Evolutionary conservation across 2,113 vertebrate species (phyloP).

Genomic region (Marmota monax): DNA sequence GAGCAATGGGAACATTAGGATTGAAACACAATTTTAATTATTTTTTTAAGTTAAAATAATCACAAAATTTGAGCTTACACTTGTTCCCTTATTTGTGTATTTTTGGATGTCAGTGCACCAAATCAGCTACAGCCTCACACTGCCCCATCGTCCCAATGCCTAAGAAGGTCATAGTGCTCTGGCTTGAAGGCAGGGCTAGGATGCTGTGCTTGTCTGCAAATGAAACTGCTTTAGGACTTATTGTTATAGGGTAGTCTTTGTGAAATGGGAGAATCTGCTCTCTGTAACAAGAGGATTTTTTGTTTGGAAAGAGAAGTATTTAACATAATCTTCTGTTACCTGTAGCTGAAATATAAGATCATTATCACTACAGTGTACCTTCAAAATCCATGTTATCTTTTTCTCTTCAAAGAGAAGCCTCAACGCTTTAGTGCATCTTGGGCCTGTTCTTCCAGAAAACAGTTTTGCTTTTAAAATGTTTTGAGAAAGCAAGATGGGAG

Average conservation of each 20-base stretch:
- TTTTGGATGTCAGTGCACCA: background rate
- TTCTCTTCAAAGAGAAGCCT: constrained; percentile 44
- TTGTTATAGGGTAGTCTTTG: background rate
- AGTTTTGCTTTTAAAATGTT: constrained; percentile 38
- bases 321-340: background rate
- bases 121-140: fast-evolving
- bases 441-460: background rate
- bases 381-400: constrained; percentile 3
- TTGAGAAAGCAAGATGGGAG: background rate
- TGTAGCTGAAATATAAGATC: background rate
- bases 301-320: constrained; percentile 29
- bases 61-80: background rate
- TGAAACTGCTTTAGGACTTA: background rate
- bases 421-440: background rate
- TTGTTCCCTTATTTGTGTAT: background rate
- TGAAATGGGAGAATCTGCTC: background rate
- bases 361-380: background rate
- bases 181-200: background rate
- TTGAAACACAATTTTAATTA: background rate
- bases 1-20: background rate
- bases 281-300: background rate
- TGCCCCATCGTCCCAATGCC: background rate
- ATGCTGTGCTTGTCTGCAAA: fast-evolving
- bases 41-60: constrained; percentile 31
- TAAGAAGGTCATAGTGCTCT: background rate